Percentiles rank a stretch among this genome's conserved stretches.
Evolutionary conservation across 2,797 vertebrate genomes (phyloP).

Genomic region (Chanos chanos): DNA sequence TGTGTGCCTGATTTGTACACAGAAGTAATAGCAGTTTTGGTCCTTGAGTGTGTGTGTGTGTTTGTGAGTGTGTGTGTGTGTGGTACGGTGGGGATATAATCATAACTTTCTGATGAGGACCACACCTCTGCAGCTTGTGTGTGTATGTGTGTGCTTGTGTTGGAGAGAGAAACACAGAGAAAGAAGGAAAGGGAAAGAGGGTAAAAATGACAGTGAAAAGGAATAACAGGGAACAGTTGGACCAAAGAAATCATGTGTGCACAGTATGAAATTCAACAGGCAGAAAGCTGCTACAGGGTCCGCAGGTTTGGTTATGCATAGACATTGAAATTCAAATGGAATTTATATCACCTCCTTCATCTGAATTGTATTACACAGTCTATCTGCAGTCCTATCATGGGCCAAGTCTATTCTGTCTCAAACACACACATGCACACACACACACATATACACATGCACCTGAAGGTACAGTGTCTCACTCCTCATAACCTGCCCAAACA

Average conservation of each 20-base stretch:
- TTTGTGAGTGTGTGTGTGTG: background rate
- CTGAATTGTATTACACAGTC: background rate
- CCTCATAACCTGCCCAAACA: background rate
- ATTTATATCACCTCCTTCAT: constrained; percentile 2
- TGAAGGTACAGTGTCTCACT: no score
- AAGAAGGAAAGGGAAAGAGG: background rate
- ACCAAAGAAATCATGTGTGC: background rate
- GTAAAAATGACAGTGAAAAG: background rate
- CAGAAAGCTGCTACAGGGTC: background rate
- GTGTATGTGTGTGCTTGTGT: background rate
- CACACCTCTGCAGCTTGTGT: no score
- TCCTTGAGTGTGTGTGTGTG: background rate
- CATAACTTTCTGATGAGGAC: no score
- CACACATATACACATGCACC: no score
- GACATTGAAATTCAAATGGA: background rate
- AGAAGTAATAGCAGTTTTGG: no score
- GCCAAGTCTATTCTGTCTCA: background rate
- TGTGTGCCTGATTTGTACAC: no score
- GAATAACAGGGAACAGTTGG: background rate
- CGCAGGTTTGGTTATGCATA: background rate
- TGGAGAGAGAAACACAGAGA: background rate
- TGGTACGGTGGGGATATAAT: no score
- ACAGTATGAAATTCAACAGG: background rate
- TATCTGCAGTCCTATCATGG: background rate
- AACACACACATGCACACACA: background rate